These are phyloP conservation scores for Petaurus breviceps DNA, from an alignment of 2,113 vertebrate genomes.

Conservation along the genomic window DNA sequence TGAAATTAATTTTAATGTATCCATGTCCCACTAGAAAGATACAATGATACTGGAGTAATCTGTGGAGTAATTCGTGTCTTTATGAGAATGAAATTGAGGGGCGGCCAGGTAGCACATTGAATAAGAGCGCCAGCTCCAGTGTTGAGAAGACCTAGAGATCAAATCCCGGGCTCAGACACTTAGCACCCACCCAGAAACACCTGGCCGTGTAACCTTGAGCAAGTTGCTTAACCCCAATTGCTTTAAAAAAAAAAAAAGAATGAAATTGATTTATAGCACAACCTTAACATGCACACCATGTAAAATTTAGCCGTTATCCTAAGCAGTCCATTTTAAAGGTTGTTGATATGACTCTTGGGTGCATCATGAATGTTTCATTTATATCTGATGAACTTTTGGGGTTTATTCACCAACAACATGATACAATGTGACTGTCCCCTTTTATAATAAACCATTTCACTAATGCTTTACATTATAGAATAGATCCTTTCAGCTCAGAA, in stretches of 20 bases:
- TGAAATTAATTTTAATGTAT: neutral
- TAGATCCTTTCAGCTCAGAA: neutral
- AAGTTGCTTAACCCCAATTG: no score
- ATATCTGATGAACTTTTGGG: conserved; percentile 59
- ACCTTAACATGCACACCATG: conserved; percentile 45
- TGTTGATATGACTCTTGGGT: conserved; percentile 35
- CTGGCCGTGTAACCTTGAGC: no score
- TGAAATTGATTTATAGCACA: conserved; percentile 50
- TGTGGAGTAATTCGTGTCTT: conserved; percentile 55
- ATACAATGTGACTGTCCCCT: neutral
- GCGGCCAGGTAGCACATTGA: no score
- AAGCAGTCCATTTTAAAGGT: conserved; percentile 73
- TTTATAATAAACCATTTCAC: neutral
- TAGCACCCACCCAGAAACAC: no score
- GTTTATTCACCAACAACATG: neutral
- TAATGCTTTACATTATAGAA: neutral
- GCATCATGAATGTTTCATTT: conserved; percentile 77
- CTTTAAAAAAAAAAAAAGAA: no score
- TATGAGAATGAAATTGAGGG: conserved; percentile 46
- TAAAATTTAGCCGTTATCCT: conserved; percentile 65
- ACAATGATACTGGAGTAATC: conserved; percentile 27
- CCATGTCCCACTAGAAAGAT: neutral
- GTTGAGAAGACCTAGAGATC: no score
- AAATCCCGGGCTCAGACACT: no score
- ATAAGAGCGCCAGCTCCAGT: no score